Percentiles rank a stretch among this genome's conserved stretches.
phyloP scores from a whole-genome alignment of 2,113 vertebrate genomes.

The Pitta sordida region DNA sequence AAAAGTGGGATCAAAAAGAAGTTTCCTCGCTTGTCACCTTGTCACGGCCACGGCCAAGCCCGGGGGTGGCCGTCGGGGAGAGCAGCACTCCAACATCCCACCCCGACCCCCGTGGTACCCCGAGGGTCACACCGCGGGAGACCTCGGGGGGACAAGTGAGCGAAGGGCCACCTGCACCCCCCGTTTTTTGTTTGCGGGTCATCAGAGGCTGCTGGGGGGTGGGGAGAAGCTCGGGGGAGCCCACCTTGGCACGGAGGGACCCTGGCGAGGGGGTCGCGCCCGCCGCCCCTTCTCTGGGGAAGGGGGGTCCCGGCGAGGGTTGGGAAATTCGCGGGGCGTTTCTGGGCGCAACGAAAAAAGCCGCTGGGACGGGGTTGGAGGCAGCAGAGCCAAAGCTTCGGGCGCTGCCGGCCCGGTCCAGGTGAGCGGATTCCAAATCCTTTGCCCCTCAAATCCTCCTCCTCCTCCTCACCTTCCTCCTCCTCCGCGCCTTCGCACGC shows the following conservation, averaged over 20 bases:
- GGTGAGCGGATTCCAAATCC: neutral
- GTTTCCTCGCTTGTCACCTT: neutral
- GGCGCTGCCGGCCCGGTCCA: neutral
- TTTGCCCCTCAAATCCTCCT: neutral
- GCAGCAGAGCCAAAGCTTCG: neutral
- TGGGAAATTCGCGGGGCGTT: neutral
- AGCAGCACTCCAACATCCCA: neutral
- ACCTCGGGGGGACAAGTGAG: too few species aligned
- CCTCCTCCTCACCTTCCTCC: neutral
- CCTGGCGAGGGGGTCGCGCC: too few species aligned
- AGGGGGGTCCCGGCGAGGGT: too few species aligned
- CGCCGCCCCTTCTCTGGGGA: too few species aligned
- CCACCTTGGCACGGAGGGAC: neutral
- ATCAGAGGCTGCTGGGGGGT: neutral
- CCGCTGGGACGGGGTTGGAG: neutral
- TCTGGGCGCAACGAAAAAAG: slow-evolving; percentile 36
- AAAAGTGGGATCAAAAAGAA: neutral
- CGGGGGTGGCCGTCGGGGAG: neutral
- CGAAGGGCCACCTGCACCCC: neutral
- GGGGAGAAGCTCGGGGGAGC: neutral
- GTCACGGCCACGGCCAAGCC: neutral
- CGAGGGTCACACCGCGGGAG: accelerated
- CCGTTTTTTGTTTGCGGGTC: neutral
- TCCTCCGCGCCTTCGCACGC: neutral
- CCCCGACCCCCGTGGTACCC: neutral